Evolutionary conservation across 2,113 vertebrate species (phyloP).

Genomic region (Poicephalus gulielmi): DNA sequence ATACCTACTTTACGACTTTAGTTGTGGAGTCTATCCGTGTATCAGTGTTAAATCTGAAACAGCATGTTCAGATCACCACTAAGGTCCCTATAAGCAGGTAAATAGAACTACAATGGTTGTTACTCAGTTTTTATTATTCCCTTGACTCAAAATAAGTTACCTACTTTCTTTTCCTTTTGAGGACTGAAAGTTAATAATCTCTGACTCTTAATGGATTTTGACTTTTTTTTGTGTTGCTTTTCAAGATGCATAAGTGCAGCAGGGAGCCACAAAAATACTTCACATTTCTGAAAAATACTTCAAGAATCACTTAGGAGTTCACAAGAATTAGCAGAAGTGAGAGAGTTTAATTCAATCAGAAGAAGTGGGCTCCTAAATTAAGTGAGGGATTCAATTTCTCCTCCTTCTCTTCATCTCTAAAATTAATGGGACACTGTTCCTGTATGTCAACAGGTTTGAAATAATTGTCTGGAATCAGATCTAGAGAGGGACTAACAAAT

Average conservation of each 20-base stretch:
- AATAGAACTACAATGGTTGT: not conserved
- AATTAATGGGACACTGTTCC: not conserved
- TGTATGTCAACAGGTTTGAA: not conserved
- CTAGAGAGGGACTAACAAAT: not conserved
- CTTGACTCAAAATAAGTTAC: not conserved
- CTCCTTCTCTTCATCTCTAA: not conserved
- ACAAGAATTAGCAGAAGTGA: slow-evolving; percentile 26
- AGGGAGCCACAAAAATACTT: not conserved
- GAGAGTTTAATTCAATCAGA: slow-evolving; percentile 49
- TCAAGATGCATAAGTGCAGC: not conserved
- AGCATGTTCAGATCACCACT: not conserved
- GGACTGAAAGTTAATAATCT: not conserved
- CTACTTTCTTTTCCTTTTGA: not conserved
- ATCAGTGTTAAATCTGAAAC: not conserved
- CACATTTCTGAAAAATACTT: not conserved
- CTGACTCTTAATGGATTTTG: not conserved
- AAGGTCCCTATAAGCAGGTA: not conserved
- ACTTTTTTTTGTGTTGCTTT: slow-evolving; percentile 23
- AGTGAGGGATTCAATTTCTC: not conserved
- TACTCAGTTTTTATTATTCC: not conserved
- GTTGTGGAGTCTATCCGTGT: no score
- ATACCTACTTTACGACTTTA: no score
- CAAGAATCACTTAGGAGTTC: slow-evolving; percentile 37
- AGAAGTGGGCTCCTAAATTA: slow-evolving; percentile 46
- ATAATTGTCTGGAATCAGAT: not conserved